phyloP scores from a whole-genome alignment of 53 echinoderm and acorn worm genomes.

The Echinarachnius parma region DNA sequence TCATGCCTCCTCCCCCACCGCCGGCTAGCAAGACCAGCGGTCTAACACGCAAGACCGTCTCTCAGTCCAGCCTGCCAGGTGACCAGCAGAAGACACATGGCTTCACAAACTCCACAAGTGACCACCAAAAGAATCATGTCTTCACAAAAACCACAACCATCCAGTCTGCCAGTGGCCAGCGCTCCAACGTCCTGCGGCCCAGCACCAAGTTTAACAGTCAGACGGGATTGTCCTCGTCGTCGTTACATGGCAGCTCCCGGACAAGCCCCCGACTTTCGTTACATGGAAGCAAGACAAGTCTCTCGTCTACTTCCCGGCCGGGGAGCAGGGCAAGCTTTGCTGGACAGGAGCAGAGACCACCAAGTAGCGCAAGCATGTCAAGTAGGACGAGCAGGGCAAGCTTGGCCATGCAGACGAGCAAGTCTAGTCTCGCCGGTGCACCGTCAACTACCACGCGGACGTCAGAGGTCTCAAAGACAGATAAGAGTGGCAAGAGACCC shows the following conservation, averaged over 20 bases:
- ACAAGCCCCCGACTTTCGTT: not conserved
- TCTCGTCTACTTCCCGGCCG: not conserved
- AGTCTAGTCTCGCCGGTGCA: not conserved
- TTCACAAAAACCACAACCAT: conserved; percentile 2
- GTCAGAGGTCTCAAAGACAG: not conserved
- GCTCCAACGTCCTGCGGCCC: conserved; percentile 28
- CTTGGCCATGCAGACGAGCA: not conserved
- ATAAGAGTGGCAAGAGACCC: not conserved
- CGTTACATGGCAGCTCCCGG: too few relatives aligned
- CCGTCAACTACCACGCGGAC: not conserved
- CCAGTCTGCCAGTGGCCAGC: not conserved
- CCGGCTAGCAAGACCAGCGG: not conserved
- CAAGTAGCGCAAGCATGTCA: not conserved
- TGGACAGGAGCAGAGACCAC: not conserved
- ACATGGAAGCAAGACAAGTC: conserved; percentile 3
- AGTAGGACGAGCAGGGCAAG: not conserved
- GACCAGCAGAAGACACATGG: conserved; percentile 3
- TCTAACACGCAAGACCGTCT: not conserved
- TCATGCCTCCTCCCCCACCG: conserved; percentile 61
- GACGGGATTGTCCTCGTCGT: not conserved
- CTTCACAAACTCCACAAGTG: not conserved
- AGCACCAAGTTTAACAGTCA: conserved; percentile 44
- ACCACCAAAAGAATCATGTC: too few relatives aligned
- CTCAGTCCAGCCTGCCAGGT: conserved; percentile 29
- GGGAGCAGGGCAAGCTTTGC: conserved; percentile 1